Percentiles rank a stretch among this genome's conserved stretches.
These are phyloP conservation scores for Alethe diademata DNA, from an alignment of 2,113 vertebrate genomes.

Conservation along the genomic window DNA sequence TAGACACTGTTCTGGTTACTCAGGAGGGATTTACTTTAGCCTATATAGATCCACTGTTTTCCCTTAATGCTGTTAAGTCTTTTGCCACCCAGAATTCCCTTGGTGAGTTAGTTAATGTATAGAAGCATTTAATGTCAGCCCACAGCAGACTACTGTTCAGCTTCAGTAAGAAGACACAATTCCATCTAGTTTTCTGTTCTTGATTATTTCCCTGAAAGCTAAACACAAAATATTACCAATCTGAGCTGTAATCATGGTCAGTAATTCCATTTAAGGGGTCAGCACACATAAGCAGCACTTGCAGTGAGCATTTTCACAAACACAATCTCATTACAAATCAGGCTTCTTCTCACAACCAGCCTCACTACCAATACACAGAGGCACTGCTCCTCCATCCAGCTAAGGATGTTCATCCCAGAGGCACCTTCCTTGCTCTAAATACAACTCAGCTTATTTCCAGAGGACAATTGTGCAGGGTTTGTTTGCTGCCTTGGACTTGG, in stretches of 20 bases:
- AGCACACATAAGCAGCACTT: background rate
- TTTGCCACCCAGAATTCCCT: background rate
- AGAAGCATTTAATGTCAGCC: background rate
- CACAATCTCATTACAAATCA: background rate
- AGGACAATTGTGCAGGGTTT: background rate
- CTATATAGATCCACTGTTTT: accelerated
- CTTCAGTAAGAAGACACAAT: background rate
- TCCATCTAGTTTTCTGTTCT: background rate
- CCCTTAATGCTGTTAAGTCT: background rate
- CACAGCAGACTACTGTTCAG: background rate
- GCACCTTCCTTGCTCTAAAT: background rate
- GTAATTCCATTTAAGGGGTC: background rate
- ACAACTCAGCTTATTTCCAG: background rate
- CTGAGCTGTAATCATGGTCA: background rate
- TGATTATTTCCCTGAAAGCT: background rate
- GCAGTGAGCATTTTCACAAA: background rate
- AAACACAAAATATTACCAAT: background rate
- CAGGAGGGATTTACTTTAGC: background rate
- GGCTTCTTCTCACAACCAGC: background rate
- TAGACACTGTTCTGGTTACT: background rate
- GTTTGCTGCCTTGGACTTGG: background rate
- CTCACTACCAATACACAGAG: background rate
- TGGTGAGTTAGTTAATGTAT: background rate
- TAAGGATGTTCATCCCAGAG: background rate
- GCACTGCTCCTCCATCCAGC: background rate